These are phyloP conservation scores for Microtus pennsylvanicus DNA, from an alignment of 2,113 vertebrate species.

Conservation along the genomic window DNA sequence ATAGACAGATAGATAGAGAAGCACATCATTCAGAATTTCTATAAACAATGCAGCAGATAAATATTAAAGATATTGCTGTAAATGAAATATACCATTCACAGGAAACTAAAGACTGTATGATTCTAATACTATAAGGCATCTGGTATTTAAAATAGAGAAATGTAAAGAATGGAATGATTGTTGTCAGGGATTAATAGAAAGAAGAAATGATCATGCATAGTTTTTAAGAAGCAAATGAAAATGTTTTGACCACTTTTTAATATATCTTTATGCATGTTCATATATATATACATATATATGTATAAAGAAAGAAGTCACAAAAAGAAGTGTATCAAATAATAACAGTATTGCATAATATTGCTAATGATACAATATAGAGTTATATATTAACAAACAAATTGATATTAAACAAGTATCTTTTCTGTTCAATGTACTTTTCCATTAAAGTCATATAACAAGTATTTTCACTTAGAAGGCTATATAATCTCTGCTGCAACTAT, in stretches of 20 bases:
- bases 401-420: neutral
- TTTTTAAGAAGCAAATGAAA: neutral
- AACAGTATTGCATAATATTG: neutral
- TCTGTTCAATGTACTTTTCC: neutral
- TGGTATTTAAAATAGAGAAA: neutral
- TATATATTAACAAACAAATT: neutral
- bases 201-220: neutral
- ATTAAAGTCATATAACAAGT: neutral
- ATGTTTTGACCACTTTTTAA: neutral
- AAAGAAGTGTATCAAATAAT: neutral
- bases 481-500: neutral
- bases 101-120: neutral
- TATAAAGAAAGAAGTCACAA: neutral
- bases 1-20: neutral
- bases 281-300: too few species aligned
- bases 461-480: neutral
- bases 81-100: neutral
- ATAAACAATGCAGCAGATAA: neutral
- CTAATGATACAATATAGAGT: fast-evolving
- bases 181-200: neutral
- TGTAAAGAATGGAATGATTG: neutral
- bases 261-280: neutral
- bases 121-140: neutral
- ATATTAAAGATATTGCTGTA: neutral
- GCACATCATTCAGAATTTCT: neutral